These are phyloP conservation scores for Darevskia mixta DNA, from an alignment of 2,797 vertebrate genomes.

Conservation along the genomic window DNA sequence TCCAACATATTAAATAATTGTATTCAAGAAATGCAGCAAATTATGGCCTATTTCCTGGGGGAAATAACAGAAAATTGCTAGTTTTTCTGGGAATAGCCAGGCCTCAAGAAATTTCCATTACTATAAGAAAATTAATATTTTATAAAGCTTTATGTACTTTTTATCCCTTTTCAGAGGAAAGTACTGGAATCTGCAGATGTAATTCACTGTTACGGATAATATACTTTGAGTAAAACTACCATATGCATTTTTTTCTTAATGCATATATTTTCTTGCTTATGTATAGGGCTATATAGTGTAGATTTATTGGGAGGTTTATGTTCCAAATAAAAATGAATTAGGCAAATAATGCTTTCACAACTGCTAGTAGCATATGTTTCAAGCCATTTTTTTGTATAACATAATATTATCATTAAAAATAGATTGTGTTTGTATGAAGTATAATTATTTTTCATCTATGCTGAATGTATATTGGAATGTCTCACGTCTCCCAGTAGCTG, in stretches of 20 bases:
- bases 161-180: constrained; percentile 48
- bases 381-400: not conserved
- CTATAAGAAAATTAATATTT: constrained; percentile 37
- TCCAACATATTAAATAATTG: constrained; percentile 52
- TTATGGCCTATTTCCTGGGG: constrained; percentile 31
- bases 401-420: not conserved
- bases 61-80: constrained; percentile 58
- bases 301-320: not conserved
- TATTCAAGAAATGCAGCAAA: constrained; percentile 46
- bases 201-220: constrained; percentile 12
- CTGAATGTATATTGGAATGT: not conserved
- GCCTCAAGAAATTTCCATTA: constrained; percentile 34
- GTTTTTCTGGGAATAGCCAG: constrained; percentile 20
- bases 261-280: not conserved
- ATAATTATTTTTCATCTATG: not conserved
- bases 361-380: not conserved
- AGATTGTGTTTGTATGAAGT: not conserved
- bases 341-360: not conserved
- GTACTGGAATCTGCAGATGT: not conserved
- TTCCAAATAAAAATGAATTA: not conserved
- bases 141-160: constrained; percentile 11
- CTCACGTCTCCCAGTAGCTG: not conserved
- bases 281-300: not conserved
- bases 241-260: not conserved
- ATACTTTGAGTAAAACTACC: not conserved